Evolutionary conservation across 2,113 vertebrate genomes (phyloP), one percentile per base, ranked within the genome.

Genomic region (Cyanoderma ruficeps): DNA sequence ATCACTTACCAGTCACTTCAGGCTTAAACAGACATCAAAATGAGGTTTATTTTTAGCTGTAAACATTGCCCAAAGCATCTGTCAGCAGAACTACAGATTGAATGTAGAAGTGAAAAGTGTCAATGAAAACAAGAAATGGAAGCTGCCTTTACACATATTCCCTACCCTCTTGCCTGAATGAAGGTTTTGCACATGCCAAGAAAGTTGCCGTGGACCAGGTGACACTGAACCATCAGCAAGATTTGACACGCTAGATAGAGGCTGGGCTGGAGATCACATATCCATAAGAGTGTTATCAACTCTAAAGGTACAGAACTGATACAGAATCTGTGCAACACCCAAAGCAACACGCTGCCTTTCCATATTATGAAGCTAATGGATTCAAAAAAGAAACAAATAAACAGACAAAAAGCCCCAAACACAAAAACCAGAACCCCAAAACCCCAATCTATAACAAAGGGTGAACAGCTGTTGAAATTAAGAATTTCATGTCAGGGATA

Each of bases 231-330:
- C 28, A 80, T 33, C 30, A 70, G 25, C 14, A 70, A 52, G 57
- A 44, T 9, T 4, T 42, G 46, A 31, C 3, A 61, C 47, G 35
- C 44, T 33, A 10, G n/a, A 84, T 33, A 10, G n/a, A 84, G 42
- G 35, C 25, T 21, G 33, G 46, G 21, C 10, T 35, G 16, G 15
- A 30, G 11, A 55, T 27, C 33, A 15, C 0, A 0, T 3, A 21
- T 24, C 52, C 46, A 33, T 2, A 2, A 20, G 14, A 9, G 46
- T 3, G 4, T 63, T 67, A 31, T 4, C 8, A 82, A 63, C 47
- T 81, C 56, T 28, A 25, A 76, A 83, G 25, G n/a, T 53, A 30
- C 24, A 80, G 20, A 93, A 61, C 35, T 59, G 41, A 61, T 19
- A 59, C 18, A 84, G 18, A 63, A 77, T 16, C 46, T 63, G 7